Conservation (phyloP, 2,888 invertebrate genomes). For the Drosophila melanosoma region DNA sequence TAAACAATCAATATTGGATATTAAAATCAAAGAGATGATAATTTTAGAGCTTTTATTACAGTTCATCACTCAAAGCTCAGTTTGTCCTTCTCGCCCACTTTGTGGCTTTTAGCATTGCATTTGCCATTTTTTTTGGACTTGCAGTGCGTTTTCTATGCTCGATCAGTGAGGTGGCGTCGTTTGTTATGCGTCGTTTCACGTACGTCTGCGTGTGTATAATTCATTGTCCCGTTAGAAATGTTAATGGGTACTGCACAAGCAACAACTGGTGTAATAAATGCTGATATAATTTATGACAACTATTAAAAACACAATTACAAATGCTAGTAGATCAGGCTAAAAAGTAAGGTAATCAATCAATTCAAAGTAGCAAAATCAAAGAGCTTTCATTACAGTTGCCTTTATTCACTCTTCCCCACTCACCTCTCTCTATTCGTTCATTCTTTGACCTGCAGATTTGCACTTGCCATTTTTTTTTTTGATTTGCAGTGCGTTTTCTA, state of each 20-base stretch:
- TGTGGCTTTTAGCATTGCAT: slow-evolving; percentile 21
- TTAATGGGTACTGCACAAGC: slow-evolving; percentile 17
- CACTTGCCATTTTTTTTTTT: slow-evolving; percentile 31
- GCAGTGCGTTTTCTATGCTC: slow-evolving; percentile 56
- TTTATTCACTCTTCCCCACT: neutral
- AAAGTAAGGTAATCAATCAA: slow-evolving; percentile 2
- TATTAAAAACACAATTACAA: neutral
- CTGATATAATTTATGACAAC: neutral
- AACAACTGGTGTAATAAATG: slow-evolving; percentile 14
- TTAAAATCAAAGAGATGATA: slow-evolving; percentile 8
- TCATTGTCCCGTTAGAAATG: slow-evolving; percentile 14
- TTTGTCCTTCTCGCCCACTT: slow-evolving; percentile 18
- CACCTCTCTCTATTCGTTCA: neutral
- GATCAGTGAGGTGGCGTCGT: slow-evolving; percentile 36
- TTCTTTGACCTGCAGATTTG: slow-evolving; percentile 19
- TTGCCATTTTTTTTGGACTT: slow-evolving; percentile 33
- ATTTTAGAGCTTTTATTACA: slow-evolving; percentile 3
- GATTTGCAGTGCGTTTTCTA: slow-evolving; percentile 56
- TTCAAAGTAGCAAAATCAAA: neutral
- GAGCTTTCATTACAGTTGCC: slow-evolving; percentile 7
- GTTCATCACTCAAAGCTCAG: neutral
- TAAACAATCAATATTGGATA: neutral
- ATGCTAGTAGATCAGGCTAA: neutral
- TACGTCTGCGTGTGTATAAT: slow-evolving; percentile 12
- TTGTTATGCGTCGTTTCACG: slow-evolving; percentile 2